phyloP scores from a whole-genome alignment of 2,113 vertebrate species.

The Zosterops japonicus region DNA sequence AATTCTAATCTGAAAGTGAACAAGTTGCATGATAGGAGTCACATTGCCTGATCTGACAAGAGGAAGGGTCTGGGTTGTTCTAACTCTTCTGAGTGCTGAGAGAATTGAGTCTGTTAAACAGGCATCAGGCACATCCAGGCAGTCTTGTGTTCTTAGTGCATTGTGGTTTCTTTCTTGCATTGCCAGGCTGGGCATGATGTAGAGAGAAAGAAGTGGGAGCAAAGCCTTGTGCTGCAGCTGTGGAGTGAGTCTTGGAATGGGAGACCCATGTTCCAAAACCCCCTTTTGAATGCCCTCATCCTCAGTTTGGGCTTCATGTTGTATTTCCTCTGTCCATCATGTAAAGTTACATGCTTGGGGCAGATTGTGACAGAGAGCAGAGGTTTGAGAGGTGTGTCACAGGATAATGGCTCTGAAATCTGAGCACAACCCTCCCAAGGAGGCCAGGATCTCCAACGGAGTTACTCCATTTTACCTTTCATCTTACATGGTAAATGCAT shows the following conservation, averaged over 20 bases:
- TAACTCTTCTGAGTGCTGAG: not conserved
- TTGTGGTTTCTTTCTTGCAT: not conserved
- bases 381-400: not conserved
- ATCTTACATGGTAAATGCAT: not conserved
- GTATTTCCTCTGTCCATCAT: not conserved
- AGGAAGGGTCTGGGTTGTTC: not conserved
- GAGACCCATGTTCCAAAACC: not conserved
- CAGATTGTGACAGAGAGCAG: not conserved
- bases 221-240: not conserved
- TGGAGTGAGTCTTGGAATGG: not conserved
- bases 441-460: not conserved
- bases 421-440: not conserved
- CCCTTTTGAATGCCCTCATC: not conserved
- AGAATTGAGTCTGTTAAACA: not conserved
- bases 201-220: not conserved
- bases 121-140: not conserved
- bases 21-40: not conserved
- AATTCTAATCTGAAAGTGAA: not conserved
- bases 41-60: not conserved
- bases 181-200: not conserved
- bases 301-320: not conserved
- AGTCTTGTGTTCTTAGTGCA: not conserved
- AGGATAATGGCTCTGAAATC: not conserved
- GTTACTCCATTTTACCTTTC: not conserved
- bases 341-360: rapidly evolving